These are phyloP conservation scores for Helicorthomorpha holstii DNA, from an alignment of 1,140 invertebrate genomes.

Conservation along the genomic window DNA sequence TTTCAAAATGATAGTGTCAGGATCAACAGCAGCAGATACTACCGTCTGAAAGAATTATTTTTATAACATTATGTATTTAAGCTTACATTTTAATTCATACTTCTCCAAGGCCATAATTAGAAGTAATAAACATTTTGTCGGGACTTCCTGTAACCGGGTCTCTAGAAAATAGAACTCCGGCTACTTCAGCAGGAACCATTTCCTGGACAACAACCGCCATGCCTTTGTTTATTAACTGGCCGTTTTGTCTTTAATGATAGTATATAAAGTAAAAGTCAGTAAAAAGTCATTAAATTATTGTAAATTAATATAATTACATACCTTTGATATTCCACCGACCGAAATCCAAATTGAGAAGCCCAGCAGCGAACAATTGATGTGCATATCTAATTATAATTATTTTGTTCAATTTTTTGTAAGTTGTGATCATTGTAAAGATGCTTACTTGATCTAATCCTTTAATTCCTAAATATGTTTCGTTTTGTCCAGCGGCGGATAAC, in stretches of 20 bases:
- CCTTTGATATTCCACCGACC: slow-evolving; percentile 53
- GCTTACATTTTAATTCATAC: slow-evolving; percentile 20
- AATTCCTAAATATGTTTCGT: slow-evolving; percentile 54
- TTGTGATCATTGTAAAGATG: neutral
- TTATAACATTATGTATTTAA: neutral
- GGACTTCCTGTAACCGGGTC: slow-evolving; percentile 52
- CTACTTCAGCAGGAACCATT: slow-evolving; percentile 47
- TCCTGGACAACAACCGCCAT: slow-evolving; percentile 69
- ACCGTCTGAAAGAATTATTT: slow-evolving; percentile 36
- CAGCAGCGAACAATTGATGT: slow-evolving; percentile 48
- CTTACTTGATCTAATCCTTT: slow-evolving; percentile 21
- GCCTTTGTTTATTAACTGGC: slow-evolving; percentile 39
- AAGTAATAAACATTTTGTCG: slow-evolving; percentile 45
- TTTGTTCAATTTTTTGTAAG: neutral
- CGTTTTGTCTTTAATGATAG: slow-evolving; percentile 34
- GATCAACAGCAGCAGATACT: slow-evolving; percentile 52
- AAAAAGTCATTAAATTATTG: neutral
- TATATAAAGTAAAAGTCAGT: neutral
- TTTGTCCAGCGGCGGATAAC: slow-evolving; percentile 65
- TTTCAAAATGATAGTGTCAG: slow-evolving; percentile 45
- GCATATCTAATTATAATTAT: slow-evolving; percentile 26
- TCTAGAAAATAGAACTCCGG: slow-evolving; percentile 63
- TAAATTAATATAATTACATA: slow-evolving; percentile 14
- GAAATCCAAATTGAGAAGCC: slow-evolving; percentile 55
- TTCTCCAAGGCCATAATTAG: slow-evolving; percentile 66